Base-by-base conservation (phyloP, 2,113 vertebrate genomes). In the Erinaceus europaeus region DNA sequence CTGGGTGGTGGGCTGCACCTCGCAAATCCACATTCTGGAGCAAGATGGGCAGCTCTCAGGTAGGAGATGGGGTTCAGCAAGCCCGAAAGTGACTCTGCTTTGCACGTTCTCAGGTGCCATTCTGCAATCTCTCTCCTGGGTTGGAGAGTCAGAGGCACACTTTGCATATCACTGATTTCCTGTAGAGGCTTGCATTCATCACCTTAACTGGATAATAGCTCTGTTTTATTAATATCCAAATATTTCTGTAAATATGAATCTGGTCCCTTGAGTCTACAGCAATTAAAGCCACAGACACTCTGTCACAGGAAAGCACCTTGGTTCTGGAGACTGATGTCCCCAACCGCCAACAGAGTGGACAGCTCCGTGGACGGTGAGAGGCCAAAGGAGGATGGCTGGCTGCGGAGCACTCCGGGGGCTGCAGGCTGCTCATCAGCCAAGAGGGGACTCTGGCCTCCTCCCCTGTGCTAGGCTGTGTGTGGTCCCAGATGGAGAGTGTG, bases 151-250 rank as follows among this genome's bases (percentile, higher is more conserved):
- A 83, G 55, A 74, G 65, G 76, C 74, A 74, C 2, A 4, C 44
- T 89, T 90, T 6, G 32, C 69, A 82, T 94, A 74, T 79, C 12
- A 73, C 52, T 74, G 59, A 50, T 91, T 93, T 95, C 81, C 92
- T 48, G 5, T 44, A 23, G 62, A 81, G 68, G 36, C 29, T 74
- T 75, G 6, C 50, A 77, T 53, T 93, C 72, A 32, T 77, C 82
- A 48, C n/a, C n/a, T n/a, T n/a, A n/a, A n/a, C n/a, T n/a, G n/a
- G n/a, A n/a, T n/a, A n/a, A n/a, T 36, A 88, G 64, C 62, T 73
- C 62, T 88, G 61, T 73, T 40, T 94, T 74, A 85, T 91, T 88
- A 61, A 76, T 92, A 84, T 38, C 76, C 74, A 67, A 57, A 83
- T 34, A 3, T 83, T 95, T 94, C 94, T 21, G 14, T 90, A 90